Evolutionary conservation across 2,888 invertebrate genomes (phyloP).

Genomic region (Abscondita cerata): DNA sequence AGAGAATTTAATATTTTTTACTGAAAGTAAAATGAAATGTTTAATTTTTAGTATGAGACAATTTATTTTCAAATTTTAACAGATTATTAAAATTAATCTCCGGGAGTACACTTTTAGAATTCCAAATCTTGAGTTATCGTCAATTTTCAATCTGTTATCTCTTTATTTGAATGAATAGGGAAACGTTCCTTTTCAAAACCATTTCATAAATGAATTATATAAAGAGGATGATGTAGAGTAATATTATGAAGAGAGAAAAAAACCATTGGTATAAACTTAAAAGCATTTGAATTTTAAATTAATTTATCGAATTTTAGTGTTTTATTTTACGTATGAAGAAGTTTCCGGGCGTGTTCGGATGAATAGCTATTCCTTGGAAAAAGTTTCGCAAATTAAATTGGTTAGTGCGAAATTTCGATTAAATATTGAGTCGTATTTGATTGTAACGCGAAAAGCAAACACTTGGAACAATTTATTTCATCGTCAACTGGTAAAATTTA

Average conservation of each 20-base stretch:
- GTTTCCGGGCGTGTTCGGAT: constrained; percentile 7
- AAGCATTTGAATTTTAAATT: no score
- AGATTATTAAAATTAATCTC: no score
- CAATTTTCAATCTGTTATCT: constrained; percentile 26
- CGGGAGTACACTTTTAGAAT: no score
- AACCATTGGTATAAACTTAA: no score
- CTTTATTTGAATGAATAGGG: constrained; percentile 23
- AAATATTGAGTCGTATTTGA: constrained; percentile 40
- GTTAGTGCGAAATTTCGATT: constrained; percentile 37
- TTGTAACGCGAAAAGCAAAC: constrained; percentile 45
- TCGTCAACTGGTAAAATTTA: constrained; percentile 45
- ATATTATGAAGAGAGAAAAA: no score
- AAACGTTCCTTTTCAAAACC: neutral
- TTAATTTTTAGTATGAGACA: no score
- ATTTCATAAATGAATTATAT: constrained; percentile 11
- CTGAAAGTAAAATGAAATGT: no score
- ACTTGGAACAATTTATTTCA: constrained; percentile 45
- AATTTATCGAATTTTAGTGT: neutral
- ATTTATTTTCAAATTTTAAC: no score
- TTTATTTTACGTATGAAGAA: neutral
- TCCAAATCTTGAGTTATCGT: constrained; percentile 13
- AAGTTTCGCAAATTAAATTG: constrained; percentile 13
- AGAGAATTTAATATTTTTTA: no score
- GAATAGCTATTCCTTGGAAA: constrained; percentile 6
- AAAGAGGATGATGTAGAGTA: constrained; percentile 17